A percentile compares a stretch with the other conserved stretches of the same genome.
phyloP scores from a whole-genome alignment of 2,888 invertebrate species.

The Nowickia ferox region DNA sequence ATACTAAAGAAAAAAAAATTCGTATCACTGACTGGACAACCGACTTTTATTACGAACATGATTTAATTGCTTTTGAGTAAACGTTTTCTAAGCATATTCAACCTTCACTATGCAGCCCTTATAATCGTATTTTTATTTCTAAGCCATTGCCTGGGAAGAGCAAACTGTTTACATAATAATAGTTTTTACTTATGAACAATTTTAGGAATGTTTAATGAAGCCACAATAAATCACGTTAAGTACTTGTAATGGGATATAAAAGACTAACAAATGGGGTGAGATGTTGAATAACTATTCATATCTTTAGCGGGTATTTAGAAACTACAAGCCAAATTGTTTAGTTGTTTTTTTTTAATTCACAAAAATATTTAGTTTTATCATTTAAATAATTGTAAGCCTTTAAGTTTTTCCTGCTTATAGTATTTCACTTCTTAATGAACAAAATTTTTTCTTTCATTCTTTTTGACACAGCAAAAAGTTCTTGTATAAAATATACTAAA shows the following conservation, averaged over 20 bases:
- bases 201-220: slow-evolving; percentile 80
- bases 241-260: slow-evolving; percentile 38
- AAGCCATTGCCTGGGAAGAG: slow-evolving; percentile 57
- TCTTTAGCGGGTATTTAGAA: too few relatives aligned
- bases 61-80: slow-evolving; percentile 65
- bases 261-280: not conserved
- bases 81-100: slow-evolving; percentile 58
- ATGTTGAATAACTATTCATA: not conserved
- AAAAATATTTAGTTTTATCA: too few relatives aligned
- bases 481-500: too few relatives aligned
- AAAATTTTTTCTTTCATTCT: too few relatives aligned
- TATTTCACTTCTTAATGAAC: too few relatives aligned
- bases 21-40: slow-evolving; percentile 42
- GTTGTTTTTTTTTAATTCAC: too few relatives aligned
- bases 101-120: slow-evolving; percentile 5
- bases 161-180: slow-evolving; percentile 48
- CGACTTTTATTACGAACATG: slow-evolving; percentile 29
- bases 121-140: slow-evolving; percentile 51
- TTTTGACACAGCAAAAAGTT: too few relatives aligned
- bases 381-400: too few relatives aligned
- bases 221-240: slow-evolving; percentile 81
- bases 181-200: slow-evolving; percentile 33
- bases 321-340: too few relatives aligned
- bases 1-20: not conserved
- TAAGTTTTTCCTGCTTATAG: too few relatives aligned